Conservation (phyloP, 2,888 invertebrate species). For the Agrochola circellaris region DNA sequence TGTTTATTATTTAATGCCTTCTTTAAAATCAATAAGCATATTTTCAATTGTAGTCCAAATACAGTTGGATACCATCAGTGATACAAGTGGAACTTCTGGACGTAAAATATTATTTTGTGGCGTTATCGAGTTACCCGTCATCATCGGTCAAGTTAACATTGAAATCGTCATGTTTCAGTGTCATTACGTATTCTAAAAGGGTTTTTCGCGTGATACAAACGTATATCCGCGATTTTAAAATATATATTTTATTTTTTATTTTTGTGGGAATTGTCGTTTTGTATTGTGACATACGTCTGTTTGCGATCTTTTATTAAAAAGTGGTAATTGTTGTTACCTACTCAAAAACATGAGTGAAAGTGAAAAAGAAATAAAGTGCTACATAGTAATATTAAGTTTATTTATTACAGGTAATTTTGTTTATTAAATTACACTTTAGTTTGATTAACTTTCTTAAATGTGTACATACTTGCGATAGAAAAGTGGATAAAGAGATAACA, state of each 20-base stretch:
- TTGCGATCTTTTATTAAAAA: background rate
- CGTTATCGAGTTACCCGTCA: background rate
- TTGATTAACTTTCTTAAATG: background rate
- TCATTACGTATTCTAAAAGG: background rate
- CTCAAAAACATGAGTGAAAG: background rate
- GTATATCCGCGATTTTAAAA: background rate
- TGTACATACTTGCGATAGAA: too few relatives aligned
- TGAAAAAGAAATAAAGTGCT: background rate
- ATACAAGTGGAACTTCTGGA: constrained; percentile 2
- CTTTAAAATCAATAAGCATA: background rate
- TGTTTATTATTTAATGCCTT: background rate
- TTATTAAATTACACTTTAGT: background rate
- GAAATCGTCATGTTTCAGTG: background rate
- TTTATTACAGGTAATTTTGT: background rate
- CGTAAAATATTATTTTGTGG: background rate
- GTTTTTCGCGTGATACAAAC: background rate
- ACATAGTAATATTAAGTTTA: background rate
- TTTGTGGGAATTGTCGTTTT: too few relatives aligned
- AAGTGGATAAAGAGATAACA: background rate
- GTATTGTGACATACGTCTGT: background rate
- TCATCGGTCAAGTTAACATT: background rate
- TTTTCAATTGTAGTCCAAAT: background rate
- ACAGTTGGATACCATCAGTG: background rate
- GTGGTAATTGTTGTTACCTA: too few relatives aligned
- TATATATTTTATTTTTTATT: too few relatives aligned